Evolutionary conservation across 2,888 invertebrate species (phyloP), one percentile per base, ranked within the genome.

Genomic region (Drosophila paranaensis): DNA sequence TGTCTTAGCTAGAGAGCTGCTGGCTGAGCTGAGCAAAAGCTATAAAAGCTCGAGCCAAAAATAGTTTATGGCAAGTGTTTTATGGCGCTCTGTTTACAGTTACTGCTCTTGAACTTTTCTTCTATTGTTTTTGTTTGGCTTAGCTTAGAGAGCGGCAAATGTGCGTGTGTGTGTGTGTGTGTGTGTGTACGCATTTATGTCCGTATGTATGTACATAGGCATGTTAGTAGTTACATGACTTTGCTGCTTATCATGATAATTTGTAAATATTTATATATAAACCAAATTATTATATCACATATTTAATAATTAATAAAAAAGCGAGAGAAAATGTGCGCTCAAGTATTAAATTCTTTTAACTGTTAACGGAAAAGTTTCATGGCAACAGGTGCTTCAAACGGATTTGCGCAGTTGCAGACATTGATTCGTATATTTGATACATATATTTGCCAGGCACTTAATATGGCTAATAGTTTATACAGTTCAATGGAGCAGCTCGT

Each of bases 11-110:
- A 11, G n/a, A 4, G 30, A 13, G n/a, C 10, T 33, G 25, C 3
- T 14, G 37, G 25, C 3, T 14, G 35, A 39, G 35, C 37, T 9
- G 10, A 5, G 14, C 3, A 9, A 43, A 27, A 30, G 74, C 72
- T 46, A 20, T 10, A 5, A 45, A 40, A 55, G 54, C 35, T 50
- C 27, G 11, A 0, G 10, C 25, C 51, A 11, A 43, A 56, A 45
- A 53, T 25, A 46, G 25, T 66, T 57, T 43, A 40, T 71, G 14
- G 40, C 42, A 66, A 4, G 45, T 39, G 2, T 10, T 37, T 63
- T 27, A 51, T 55, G 37, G 50, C 37, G 35, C 55, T 68, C 42
- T 74, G 45, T 60, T 68, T 60, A 48, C 46, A 30, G 37, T 67
- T 25, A 45, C 43, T 65, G 27, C 25, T 37, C 33, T 62, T 37